Conservation (phyloP, 2,113 vertebrate genomes). For the Mus musculus region GRCm39 chr10:83464001-83464500, state of each 20-base stretch:
- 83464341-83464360: background rate
- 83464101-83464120: conserved; percentile 95
- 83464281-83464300: rapidly evolving
- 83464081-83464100: conserved; percentile 93
- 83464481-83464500: background rate
- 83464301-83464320: background rate
- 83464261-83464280: background rate
- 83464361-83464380: background rate
- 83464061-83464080: background rate
- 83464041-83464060: background rate
- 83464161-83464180: conserved; percentile 90
- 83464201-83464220: background rate
- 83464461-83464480: conserved; percentile 10
- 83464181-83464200: background rate
- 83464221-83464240: rapidly evolving
- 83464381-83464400: background rate
- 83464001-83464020: background rate
- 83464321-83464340: background rate
- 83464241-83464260: background rate
- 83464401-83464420: background rate
- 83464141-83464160: conserved; percentile 97
- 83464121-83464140: conserved; percentile 97
- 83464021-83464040: background rate
- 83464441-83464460: background rate
- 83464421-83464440: background rate